Base-by-base conservation (phyloP, 2,113 vertebrate genomes). In the Tetrax tetrax region DNA sequence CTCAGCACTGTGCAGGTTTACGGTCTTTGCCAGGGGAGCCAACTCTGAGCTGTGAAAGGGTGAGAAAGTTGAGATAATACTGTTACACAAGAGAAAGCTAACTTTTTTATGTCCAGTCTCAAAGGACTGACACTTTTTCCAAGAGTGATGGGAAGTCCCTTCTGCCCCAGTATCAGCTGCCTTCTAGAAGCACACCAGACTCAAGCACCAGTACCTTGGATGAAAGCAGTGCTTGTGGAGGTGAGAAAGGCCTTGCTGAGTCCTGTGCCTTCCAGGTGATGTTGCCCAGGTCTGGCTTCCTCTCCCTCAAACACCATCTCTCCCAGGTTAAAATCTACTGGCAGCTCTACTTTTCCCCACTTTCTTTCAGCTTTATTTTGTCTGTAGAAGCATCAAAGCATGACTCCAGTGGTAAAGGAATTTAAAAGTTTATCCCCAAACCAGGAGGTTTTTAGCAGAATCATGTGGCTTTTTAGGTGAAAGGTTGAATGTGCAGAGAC, bases 1-100 rank as follows among this genome's bases (percentile, higher is more conserved):
- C 50, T 66, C 1, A 0, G 47, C 56, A 12, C 41, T 3, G 0
- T 1, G 11, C 17, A 22, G 38, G 25, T 37, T 14, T 31, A 8
- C 59, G 14, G 29, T n/a, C 31, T 68, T 41, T 61, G 45, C 9
- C 60, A 11, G 0, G 1, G 16, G 50, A 94, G 21, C 16, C 25
- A 68, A 56, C 48, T 31, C 29, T 45, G 66, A 81, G 43, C 29
- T 5, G 7, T 6, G 25, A 12, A 13, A 50, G 6, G 25, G 10
- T n/a, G 13, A 83, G 48, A 53, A 83, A 94, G 14, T 18, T 2
- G 3, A 80, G 22, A 4, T 14, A 27, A 35, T 47, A 20, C 6
- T 56, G 31, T 48, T 61, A 47, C 66, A 16, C 35, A 56, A 29
- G 16, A 53, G 35, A 28, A 76, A 47, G 66, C 0, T 20, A 41